Percentiles rank a stretch among this genome's conserved stretches.
Conservation (phyloP, 2,888 invertebrate genomes). For the Orthosia gothica region DNA sequence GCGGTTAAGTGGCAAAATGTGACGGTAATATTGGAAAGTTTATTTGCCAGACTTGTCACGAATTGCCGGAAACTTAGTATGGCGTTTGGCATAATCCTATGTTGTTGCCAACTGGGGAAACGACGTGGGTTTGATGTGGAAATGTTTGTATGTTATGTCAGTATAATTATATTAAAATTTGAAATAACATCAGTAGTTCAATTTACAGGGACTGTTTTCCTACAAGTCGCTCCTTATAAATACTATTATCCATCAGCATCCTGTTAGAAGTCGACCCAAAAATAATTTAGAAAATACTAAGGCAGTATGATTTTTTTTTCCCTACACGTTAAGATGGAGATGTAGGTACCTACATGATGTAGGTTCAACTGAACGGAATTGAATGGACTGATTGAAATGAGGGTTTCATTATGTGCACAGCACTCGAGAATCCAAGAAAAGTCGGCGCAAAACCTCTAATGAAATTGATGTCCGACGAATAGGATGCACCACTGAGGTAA, state of each 20-base stretch:
- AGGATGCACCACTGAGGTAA: slow-evolving; percentile 6
- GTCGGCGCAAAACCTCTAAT: slow-evolving; percentile 4
- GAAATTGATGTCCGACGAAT: slow-evolving; percentile 22
- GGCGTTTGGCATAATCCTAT: slow-evolving; percentile 18
- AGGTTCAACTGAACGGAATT: slow-evolving; percentile 3
- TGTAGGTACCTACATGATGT: not conserved
- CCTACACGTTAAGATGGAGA: too few species aligned
- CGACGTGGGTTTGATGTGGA: not conserved
- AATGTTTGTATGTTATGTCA: not conserved
- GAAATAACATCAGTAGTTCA: not conserved
- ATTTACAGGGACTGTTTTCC: not conserved
- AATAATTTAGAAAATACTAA: too few species aligned
- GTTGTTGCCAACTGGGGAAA: slow-evolving; percentile 5
- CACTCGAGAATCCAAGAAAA: slow-evolving; percentile 19
- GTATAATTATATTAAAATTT: not conserved
- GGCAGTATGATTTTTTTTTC: too few species aligned
- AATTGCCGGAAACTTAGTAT: slow-evolving; percentile 31
- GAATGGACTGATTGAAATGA: not conserved
- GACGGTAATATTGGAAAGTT: slow-evolving; percentile 42
- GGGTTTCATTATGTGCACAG: not conserved
- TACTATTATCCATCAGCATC: too few species aligned
- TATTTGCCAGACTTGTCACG: slow-evolving; percentile 49
- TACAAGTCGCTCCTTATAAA: too few species aligned
- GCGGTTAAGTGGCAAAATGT: slow-evolving; percentile 48
- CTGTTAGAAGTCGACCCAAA: too few species aligned